Base-by-base conservation (phyloP, 2,113 vertebrate species). In the Myrmophylax atrothorax region DNA sequence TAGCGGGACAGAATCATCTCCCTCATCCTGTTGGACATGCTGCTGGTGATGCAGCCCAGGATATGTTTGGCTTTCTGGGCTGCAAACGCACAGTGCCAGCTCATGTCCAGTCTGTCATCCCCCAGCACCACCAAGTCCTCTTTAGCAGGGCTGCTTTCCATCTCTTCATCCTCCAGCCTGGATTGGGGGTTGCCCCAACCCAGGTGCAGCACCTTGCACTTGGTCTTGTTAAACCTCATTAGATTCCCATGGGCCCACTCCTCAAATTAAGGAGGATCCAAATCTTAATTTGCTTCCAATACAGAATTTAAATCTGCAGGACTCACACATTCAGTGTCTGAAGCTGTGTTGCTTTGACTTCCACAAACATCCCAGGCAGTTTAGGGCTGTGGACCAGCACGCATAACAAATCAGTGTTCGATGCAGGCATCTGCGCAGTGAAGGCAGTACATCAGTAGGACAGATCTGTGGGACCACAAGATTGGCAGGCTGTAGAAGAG, bases 161-260 rank as follows among this genome's bases (percentile, higher is more conserved):
- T 63, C 42, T 84, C 11, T 42, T 70, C 49, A 9, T 56, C 18
- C 22, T 12, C 31, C 49, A 42, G 35, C 26, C 42, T 56, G 56
- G 12, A 28, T 10, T 1, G 0, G 20, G 11, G 24, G 1, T 28
- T 28, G 13, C 29, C n/a, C 40, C 0, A 3, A 13, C 29, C 29
- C n/a, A 9, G 25, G 3, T 33, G 22, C 35, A 63, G 63, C 63
- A 14, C 37, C 64, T 37, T 37, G 40, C 63, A 33, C 35, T 56
- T 63, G 42, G 31, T 62, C 22, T 28, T 40, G 42, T 42, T 63
- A 56, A 77, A 44, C 10, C 26, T 56, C 15, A 1, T 24, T 22
- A 70, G 26, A 50, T 56, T 63, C 56, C 33, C 31, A 20, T 50
- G 14, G 35, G 8, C 42, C 18, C 35, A 19, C 26, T 49, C 56